Evolutionary conservation across 1,140 invertebrate genomes (phyloP).

Genomic region (Micrasema longulum): DNA sequence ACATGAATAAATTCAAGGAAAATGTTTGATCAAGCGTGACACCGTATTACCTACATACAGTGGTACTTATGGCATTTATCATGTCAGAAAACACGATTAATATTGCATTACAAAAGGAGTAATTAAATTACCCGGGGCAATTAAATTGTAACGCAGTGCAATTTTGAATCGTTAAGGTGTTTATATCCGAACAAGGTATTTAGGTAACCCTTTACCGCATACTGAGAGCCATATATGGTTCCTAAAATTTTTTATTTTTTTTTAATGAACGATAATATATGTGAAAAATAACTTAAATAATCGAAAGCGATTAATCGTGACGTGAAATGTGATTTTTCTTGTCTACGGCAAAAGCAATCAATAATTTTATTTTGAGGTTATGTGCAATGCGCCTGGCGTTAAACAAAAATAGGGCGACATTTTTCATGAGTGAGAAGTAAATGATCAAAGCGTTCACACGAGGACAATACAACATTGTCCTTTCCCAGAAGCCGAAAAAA

Average conservation of each 20-base stretch:
- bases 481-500: no score
- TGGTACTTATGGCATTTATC: background rate
- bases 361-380: no score
- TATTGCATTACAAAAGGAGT: conserved; percentile 5
- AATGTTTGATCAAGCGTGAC: conserved; percentile 8
- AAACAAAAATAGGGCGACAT: no score
- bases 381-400: no score
- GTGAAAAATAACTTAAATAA: background rate
- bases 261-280: background rate
- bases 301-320: background rate
- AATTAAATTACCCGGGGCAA: background rate
- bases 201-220: background rate
- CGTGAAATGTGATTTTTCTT: background rate
- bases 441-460: no score
- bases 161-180: no score
- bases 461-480: no score
- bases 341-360: no score
- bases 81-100: background rate
- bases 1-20: conserved; percentile 19
- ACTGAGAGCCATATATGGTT: background rate
- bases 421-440: no score
- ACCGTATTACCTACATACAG: background rate
- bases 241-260: background rate
- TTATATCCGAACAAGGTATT: background rate
- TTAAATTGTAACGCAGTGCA: background rate